These are phyloP conservation scores for Astropecten irregularis DNA, from an alignment of 53 echinoderm and acorn worm genomes.

Conservation along the genomic window DNA sequence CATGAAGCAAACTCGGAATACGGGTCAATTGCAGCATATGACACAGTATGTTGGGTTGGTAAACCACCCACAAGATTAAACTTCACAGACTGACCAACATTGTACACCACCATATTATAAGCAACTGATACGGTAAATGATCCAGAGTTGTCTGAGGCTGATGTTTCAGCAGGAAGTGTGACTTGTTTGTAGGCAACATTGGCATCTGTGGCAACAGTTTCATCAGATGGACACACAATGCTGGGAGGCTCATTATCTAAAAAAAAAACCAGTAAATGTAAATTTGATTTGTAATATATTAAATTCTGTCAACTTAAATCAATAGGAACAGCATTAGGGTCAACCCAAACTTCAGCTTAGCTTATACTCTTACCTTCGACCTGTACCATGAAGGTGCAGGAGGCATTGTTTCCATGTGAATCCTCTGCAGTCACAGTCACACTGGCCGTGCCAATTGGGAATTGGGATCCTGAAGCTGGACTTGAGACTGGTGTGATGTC, in stretches of 20 bases:
- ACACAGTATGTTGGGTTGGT: background rate
- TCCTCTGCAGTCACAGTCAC: background rate
- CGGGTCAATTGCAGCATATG: background rate
- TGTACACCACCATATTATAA: background rate
- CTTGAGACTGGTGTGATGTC: no score
- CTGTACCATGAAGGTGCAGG: no score
- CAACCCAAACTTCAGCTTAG: no score
- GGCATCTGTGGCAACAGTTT: background rate
- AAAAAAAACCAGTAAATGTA: background rate
- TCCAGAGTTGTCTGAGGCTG: slow-evolving; percentile 12
- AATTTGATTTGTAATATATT: no score
- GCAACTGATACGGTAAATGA: background rate
- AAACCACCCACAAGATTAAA: background rate
- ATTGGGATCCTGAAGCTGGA: no score
- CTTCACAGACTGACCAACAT: background rate
- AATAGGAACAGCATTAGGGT: no score
- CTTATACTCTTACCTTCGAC: no score
- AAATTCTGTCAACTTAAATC: no score
- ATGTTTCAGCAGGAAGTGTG: background rate
- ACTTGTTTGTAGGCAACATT: background rate
- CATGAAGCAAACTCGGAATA: background rate
- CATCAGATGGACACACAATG: slow-evolving; percentile 12
- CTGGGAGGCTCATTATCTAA: background rate
- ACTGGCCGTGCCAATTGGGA: no score
- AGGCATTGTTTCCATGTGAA: no score